Base-by-base conservation (phyloP, 2,797 vertebrate genomes). In the Cossypha niveicapilla region DNA sequence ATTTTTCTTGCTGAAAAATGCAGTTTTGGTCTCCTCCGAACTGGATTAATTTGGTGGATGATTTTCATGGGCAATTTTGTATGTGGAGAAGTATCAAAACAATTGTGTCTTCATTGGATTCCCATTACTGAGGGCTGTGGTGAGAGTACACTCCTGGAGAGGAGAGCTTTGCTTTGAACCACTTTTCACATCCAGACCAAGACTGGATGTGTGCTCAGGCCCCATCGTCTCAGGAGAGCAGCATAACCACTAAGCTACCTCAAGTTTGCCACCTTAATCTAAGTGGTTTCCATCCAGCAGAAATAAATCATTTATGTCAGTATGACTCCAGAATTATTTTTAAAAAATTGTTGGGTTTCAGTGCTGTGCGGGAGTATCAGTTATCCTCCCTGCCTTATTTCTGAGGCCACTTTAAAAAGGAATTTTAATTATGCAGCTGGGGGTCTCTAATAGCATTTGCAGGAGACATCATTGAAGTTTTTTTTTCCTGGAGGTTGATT, bases 201-300 rank as follows among this genome's bases (percentile, higher is more conserved):
- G 78, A 71, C 66, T 90, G 80, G 41, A 82, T 91, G 72, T 93
- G 68, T 91, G 75, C 78, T 91, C 60, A 82, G 81, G 25, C 48
- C 30, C 48, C 10, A 13, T 51, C 3, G 25, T 92, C 91, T 88
- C 92, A 72, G 68, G 95, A 92, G 87, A 96, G 87, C 28, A 58
- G 72, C 79, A 75, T 91, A 95, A 95, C 94, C 96, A 90, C 96
- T 93, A 96, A 91, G 75, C 75, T 88, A 65, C 92, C 91, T 95
- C 94, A 90, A 62, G 85, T 86, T 90, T 95, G 94, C 92, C 89
- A 95, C 94, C 92, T 96, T 94, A 91, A 92, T 92, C 76, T 93
- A 75, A 93, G 95, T 88, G 91, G 95, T 94, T 96, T 96, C 56
- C 47, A 94, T 94, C 80, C 68, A 80, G 87, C 50, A 93, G 72